A percentile compares a stretch with the other conserved stretches of the same genome.
These are phyloP conservation scores for Drosophila equinoxialis DNA, from an alignment of 1,140 invertebrate genomes.

Conservation along the genomic window DNA sequence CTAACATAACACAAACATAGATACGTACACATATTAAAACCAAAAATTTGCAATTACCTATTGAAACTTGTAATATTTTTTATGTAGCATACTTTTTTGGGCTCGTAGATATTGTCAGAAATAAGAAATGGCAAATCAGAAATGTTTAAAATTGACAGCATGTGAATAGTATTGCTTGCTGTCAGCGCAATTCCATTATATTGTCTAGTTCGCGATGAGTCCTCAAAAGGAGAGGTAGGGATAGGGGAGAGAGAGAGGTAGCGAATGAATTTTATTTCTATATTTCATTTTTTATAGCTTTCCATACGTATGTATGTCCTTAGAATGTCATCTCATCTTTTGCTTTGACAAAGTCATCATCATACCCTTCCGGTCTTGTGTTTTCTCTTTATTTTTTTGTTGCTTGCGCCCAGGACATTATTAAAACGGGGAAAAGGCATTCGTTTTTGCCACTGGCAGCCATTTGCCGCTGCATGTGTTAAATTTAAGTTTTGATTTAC, in stretches of 20 bases:
- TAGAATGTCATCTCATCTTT: constrained; percentile 9
- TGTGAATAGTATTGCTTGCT: background rate
- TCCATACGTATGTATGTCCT: background rate
- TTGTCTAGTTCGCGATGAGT: no score
- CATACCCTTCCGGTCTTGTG: constrained; percentile 2
- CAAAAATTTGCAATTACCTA: no score
- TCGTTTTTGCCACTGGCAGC: constrained; percentile 58
- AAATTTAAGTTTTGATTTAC: constrained; percentile 82
- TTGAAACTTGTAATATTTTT: no score
- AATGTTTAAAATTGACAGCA: no score
- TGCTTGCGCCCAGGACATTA: constrained; percentile 37
- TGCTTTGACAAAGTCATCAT: constrained; percentile 31
- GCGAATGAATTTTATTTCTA: constrained; percentile 9
- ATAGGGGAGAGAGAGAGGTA: no score
- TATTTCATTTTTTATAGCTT: constrained; percentile 12
- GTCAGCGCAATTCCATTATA: background rate
- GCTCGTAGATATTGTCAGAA: no score
- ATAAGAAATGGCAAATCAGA: no score
- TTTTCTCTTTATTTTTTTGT: no score
- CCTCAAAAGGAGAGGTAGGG: no score
- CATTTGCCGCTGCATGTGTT: constrained; percentile 80
- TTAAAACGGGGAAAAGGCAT: constrained; percentile 57
- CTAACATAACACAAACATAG: no score
- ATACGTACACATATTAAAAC: no score
- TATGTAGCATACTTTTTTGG: no score